Evolutionary conservation across 2,888 invertebrate genomes (phyloP).

Genomic region (Dicycla oo): DNA sequence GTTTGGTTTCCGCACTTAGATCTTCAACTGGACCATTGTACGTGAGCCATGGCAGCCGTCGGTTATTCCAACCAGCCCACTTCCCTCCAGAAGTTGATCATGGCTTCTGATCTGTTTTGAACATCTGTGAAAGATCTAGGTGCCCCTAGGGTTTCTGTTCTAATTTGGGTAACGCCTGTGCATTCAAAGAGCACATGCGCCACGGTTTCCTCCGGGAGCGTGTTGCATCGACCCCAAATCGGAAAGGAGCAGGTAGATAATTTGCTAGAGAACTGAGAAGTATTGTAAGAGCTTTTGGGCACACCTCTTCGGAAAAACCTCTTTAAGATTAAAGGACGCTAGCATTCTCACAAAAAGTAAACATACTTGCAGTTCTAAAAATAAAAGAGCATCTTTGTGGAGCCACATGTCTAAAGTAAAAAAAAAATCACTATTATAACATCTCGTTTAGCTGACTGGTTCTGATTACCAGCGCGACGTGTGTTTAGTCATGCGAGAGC

Average conservation of each 20-base stretch:
- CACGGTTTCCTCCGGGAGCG: too few relatives aligned
- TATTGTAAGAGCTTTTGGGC: background rate
- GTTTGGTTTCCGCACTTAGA: too few relatives aligned
- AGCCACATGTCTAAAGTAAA: constrained; percentile 6
- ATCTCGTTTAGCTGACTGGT: constrained; percentile 29
- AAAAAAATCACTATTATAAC: constrained; percentile 19
- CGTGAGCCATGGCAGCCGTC: too few relatives aligned
- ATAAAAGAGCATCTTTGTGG: background rate
- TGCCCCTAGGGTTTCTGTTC: too few relatives aligned
- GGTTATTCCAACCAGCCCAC: too few relatives aligned
- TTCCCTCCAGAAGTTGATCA: too few relatives aligned
- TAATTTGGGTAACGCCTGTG: too few relatives aligned
- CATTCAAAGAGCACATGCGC: too few relatives aligned
- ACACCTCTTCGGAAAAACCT: background rate
- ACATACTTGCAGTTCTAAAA: background rate
- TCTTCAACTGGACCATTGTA: too few relatives aligned
- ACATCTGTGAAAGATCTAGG: too few relatives aligned
- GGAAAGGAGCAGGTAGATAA: background rate
- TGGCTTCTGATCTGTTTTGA: too few relatives aligned
- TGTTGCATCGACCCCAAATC: background rate
- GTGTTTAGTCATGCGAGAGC: constrained; percentile 48
- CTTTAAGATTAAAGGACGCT: background rate
- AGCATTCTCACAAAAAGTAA: background rate
- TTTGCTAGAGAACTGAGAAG: background rate
- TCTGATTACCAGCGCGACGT: constrained; percentile 31